These are phyloP conservation scores for Onthophagus taurus DNA, from an alignment of 1,140 invertebrate genomes.

Conservation along the genomic window DNA sequence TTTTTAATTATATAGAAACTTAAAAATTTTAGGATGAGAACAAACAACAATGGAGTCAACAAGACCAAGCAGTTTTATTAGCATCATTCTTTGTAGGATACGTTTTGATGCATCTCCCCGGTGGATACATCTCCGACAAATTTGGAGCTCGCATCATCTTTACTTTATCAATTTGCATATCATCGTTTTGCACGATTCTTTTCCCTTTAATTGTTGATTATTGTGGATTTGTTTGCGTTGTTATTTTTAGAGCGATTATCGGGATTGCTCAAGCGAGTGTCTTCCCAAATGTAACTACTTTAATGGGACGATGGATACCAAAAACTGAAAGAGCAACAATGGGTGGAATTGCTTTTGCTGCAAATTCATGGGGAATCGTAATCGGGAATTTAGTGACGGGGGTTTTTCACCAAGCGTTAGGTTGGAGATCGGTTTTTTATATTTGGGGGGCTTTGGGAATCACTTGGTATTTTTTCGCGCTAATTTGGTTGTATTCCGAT, in stretches of 20 bases:
- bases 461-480: conserved; percentile 5
- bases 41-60: conserved; percentile 5
- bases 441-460: conserved; percentile 6
- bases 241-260: conserved; percentile 3
- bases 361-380: conserved; percentile 8
- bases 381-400: neutral
- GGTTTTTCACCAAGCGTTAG: neutral
- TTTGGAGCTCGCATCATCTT: conserved; percentile 1
- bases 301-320: conserved; percentile 12
- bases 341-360: conserved; percentile 6
- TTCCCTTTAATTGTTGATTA: neutral
- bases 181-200: conserved; percentile 1
- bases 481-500: conserved; percentile 40
- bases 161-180: neutral
- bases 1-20: too few species aligned
- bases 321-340: neutral
- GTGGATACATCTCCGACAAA: conserved; percentile 8
- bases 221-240: neutral
- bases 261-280: conserved; percentile 7
- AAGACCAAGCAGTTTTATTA: conserved; percentile 4
- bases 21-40: neutral
- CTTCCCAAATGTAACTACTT: conserved; percentile 4
- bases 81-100: conserved; percentile 11
- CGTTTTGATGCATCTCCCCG: conserved; percentile 7
- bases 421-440: conserved; percentile 8